These are phyloP conservation scores for Buceros bicornis DNA, from an alignment of 2,797 vertebrate species.

Conservation along the genomic window DNA sequence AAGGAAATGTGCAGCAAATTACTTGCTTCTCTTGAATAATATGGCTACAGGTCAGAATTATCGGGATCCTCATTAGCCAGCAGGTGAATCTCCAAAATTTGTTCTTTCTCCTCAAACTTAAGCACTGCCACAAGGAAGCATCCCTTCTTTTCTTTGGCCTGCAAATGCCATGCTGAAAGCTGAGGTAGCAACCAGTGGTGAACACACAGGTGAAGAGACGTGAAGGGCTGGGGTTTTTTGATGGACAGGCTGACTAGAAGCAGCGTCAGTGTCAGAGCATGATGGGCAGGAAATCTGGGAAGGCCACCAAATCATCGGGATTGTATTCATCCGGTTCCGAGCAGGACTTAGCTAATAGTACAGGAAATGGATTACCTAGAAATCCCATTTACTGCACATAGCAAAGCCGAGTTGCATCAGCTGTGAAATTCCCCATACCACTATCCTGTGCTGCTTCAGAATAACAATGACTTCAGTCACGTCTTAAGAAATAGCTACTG, in stretches of 20 bases:
- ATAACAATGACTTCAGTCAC: neutral
- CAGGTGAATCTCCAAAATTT: neutral
- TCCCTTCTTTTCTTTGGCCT: neutral
- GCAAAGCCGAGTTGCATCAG: neutral
- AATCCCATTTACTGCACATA: constrained; percentile 20
- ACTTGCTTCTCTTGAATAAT: neutral
- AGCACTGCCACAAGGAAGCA: neutral
- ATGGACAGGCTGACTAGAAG: neutral
- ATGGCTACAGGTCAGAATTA: neutral
- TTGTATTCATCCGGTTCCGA: neutral
- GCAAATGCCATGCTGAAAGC: neutral
- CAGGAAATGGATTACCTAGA: constrained; percentile 29
- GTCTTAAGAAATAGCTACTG: neutral
- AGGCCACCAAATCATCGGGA: constrained; percentile 12
- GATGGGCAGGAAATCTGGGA: constrained; percentile 2
- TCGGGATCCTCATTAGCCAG: neutral
- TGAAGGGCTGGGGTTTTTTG: neutral
- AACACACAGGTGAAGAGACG: neutral
- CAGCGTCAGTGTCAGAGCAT: neutral
- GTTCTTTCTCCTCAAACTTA: neutral
- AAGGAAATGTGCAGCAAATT: neutral
- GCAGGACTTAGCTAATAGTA: constrained; percentile 4
- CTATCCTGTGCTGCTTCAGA: neutral
- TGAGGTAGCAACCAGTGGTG: neutral
- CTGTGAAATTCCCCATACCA: constrained; percentile 4